Evolutionary conservation across 2,797 vertebrate species (phyloP).

Genomic region (Orestias chungarensis): DNA sequence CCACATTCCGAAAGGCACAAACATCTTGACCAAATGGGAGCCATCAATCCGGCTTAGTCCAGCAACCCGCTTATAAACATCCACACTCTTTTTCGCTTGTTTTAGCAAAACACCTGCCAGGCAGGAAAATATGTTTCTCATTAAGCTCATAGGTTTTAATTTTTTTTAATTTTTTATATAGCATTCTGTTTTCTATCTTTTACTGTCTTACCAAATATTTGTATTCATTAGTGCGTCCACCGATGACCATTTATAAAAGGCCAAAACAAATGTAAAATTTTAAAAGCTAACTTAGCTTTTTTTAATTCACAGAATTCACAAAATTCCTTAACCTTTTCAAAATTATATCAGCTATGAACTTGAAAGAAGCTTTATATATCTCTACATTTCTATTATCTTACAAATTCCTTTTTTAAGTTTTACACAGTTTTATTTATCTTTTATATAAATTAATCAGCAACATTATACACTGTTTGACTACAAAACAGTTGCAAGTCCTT

Average conservation of each 20-base stretch:
- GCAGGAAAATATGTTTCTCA: conserved; percentile 68
- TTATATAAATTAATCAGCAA: too few species aligned
- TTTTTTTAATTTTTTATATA: too few species aligned
- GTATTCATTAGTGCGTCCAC: conserved; percentile 21
- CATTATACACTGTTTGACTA: too few species aligned
- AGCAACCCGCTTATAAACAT: conserved; percentile 73
- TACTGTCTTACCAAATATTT: conserved; percentile 44
- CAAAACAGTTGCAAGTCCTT: not conserved
- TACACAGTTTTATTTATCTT: too few species aligned
- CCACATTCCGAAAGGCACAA: conserved; percentile 82
- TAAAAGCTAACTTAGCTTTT: conserved; percentile 3
- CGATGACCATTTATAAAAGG: conserved; percentile 36
- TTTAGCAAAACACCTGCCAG: conserved; percentile 80
- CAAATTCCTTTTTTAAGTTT: too few species aligned
- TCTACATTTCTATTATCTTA: too few species aligned
- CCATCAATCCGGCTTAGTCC: conserved; percentile 80
- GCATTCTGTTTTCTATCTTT: conserved; percentile 48
- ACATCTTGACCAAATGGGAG: conserved; percentile 83
- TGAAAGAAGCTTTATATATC: not conserved
- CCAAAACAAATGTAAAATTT: conserved; percentile 15
- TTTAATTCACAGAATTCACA: not conserved
- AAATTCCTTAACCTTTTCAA: not conserved
- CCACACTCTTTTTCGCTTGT: conserved; percentile 80
- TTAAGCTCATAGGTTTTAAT: conserved; percentile 58
- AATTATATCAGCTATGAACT: not conserved